These are phyloP conservation scores for Parasteatoda lunata DNA, from an alignment of 2,888 invertebrate species.

Conservation along the genomic window DNA sequence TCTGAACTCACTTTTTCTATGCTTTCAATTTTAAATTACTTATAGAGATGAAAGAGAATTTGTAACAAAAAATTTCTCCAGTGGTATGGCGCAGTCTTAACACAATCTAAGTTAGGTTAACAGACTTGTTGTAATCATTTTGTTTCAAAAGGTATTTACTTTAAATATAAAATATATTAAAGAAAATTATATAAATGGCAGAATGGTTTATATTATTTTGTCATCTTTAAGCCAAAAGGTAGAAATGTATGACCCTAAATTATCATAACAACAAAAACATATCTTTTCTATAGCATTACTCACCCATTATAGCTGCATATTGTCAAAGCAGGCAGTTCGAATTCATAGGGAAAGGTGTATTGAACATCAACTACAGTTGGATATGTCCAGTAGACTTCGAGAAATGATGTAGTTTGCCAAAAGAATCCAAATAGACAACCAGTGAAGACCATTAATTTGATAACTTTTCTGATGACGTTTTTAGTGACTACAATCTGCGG, in stretches of 20 bases:
- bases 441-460: slow-evolving; percentile 16
- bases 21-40: too few species aligned
- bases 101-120: too few species aligned
- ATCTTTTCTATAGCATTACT: background rate
- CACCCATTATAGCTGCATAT: slow-evolving; percentile 42
- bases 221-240: background rate
- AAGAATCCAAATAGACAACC: slow-evolving; percentile 28
- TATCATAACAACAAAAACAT: background rate
- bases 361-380: slow-evolving; percentile 33
- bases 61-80: too few species aligned
- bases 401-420: slow-evolving; percentile 18
- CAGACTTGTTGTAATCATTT: background rate
- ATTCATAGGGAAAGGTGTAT: background rate
- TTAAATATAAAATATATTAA: background rate
- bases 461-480: background rate
- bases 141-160: too few species aligned
- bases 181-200: background rate
- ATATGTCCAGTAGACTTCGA: slow-evolving; percentile 35
- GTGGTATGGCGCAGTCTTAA: too few species aligned
- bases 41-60: too few species aligned
- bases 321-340: slow-evolving; percentile 26
- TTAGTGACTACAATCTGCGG: slow-evolving; percentile 18
- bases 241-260: too few species aligned
- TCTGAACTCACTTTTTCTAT: too few species aligned
- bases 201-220: background rate